Percentiles rank a stretch among this genome's conserved stretches.
Evolutionary conservation across 2,797 vertebrate species (phyloP).

Genomic region (Ctenopoma multispine): DNA sequence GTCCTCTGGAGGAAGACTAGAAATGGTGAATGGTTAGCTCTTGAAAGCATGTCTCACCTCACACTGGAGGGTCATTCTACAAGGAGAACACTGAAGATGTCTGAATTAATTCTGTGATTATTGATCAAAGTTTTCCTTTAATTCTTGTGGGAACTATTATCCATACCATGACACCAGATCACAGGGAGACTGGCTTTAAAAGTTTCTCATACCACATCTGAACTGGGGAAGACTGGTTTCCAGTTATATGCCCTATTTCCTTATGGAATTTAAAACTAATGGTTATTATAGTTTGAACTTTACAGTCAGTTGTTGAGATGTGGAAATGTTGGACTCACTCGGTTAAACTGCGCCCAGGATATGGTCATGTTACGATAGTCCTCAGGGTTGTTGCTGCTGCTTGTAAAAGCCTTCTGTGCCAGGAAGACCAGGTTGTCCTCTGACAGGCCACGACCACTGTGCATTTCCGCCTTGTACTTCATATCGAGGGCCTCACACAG

Average conservation of each 20-base stretch:
- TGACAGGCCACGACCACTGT: conserved; percentile 92
- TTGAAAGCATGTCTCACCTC: too few species aligned
- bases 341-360: conserved; percentile 97
- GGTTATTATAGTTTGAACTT: neutral
- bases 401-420: conserved; percentile 95
- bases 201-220: too few species aligned
- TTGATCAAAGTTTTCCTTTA: too few species aligned
- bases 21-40: too few species aligned
- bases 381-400: conserved; percentile 88
- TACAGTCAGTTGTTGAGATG: neutral
- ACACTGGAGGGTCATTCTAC: too few species aligned
- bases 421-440: conserved; percentile 96
- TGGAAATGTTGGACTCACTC: conserved; percentile 80
- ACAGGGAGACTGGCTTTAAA: too few species aligned
- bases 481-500: conserved; percentile 94
- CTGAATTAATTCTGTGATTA: too few species aligned
- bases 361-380: conserved; percentile 92
- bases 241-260: neutral
- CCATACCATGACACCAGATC: too few species aligned
- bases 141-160: too few species aligned
- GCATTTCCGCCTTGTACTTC: conserved; percentile 97
- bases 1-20: too few species aligned
- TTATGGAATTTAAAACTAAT: neutral
- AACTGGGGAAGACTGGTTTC: too few species aligned
- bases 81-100: too few species aligned